Percentiles rank a stretch among this genome's conserved stretches.
Conservation (phyloP, 2,888 invertebrate genomes). For the Iphiclides podalirius region DNA sequence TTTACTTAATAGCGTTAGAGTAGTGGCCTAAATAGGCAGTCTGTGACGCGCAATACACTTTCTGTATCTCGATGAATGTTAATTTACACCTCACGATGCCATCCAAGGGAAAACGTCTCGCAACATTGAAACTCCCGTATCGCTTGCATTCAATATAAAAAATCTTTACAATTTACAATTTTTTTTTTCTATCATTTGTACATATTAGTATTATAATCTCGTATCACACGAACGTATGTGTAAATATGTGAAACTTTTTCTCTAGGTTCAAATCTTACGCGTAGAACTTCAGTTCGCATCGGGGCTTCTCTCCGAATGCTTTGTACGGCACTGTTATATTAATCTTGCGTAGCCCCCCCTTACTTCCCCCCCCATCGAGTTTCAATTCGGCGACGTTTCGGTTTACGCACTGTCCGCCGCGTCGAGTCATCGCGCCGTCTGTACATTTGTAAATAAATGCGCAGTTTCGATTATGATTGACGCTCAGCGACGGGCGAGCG, state of each 20-base stretch:
- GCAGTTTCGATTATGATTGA: constrained; percentile 66
- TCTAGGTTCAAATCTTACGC: constrained; percentile 14
- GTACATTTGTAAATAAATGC: constrained; percentile 70
- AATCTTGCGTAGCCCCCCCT: constrained; percentile 23
- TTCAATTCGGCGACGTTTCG: constrained; percentile 45
- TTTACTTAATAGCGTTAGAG: constrained; percentile 76
- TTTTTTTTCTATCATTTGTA: constrained; percentile 52
- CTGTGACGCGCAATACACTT: constrained; percentile 57
- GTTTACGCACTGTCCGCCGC: no score
- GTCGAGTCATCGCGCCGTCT: no score
- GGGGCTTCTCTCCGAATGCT: constrained; percentile 24
- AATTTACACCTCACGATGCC: no score
- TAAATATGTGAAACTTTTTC: constrained; percentile 7
- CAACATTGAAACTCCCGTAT: constrained; percentile 50
- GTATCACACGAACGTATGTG: constrained; percentile 17
- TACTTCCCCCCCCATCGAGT: no score
- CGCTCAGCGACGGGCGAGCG: constrained; percentile 69
- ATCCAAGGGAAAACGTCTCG: no score
- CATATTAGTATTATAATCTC: constrained; percentile 60
- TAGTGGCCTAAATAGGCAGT: constrained; percentile 55
- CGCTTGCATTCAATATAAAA: constrained; percentile 7
- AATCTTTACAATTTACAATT: constrained; percentile 28
- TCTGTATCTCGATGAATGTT: constrained; percentile 35
- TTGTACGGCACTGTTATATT: constrained; percentile 4
- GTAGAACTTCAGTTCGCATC: constrained; percentile 33